Base-by-base conservation (phyloP, 1,140 invertebrate species). In the Helicorthomorpha holstii region DNA sequence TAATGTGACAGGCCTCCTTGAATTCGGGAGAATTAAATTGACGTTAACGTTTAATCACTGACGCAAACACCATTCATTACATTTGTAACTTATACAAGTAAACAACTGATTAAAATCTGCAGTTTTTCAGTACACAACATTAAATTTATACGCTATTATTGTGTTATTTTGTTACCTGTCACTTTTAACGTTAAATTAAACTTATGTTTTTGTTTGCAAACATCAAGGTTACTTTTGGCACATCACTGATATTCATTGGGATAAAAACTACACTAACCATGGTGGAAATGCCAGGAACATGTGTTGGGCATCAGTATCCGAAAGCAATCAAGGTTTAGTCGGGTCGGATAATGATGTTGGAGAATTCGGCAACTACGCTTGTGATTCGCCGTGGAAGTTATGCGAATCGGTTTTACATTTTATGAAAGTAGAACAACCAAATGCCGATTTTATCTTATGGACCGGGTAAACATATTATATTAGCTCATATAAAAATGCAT, bases 381-480 rank as follows among this genome's bases (percentile, higher is more conserved):
- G 89, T 69, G 87, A 93, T 63, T 81, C 87, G 56, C 84, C 88
- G 0, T 84, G 84, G 76, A 72, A 75, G 52, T 75, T 93, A 24
- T 81, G 92, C 51, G 78, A 85, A 64, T 88, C 84, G 21, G 85
- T 87, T 1, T 78, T 85, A 12, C 72, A 74, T 59, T 79, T 82
- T 46, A 92, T 93, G 88, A 76, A 80, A 3, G 80, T 80, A 57
- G 77, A 80, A 3, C 79, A 87, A 60, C 81, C 85, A 59, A 50
- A 63, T 51, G 83, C 90, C 26, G 85, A 91, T 67, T 93, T 92
- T 63, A 83, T 92, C 16, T 67, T 93, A 4, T 93, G 88, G 88
- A 92, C 89, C 21, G 89, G 89, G 87, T 90, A 72, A 75, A 76
- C 69, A n/a, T n/a, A n/a, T n/a, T n/a, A n/a, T n/a, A n/a, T n/a